Percentiles rank a stretch among this genome's conserved stretches.
These are phyloP conservation scores for Ramphastos sulfuratus DNA, from an alignment of 2,113 vertebrate genomes.

Conservation along the genomic window DNA sequence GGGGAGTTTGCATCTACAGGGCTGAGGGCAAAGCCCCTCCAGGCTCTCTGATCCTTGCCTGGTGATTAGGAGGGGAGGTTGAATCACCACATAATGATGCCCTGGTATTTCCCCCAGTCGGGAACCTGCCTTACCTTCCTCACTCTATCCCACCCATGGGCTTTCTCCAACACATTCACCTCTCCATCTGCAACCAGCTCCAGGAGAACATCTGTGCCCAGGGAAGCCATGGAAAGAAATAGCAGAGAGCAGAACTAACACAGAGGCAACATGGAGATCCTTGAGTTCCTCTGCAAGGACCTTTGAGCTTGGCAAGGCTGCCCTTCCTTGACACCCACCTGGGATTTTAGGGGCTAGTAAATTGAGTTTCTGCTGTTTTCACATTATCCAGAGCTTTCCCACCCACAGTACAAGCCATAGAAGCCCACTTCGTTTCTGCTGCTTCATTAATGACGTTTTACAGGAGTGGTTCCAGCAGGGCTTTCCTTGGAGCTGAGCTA, in stretches of 20 bases:
- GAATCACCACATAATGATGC: conserved; percentile 58
- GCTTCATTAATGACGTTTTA: not conserved
- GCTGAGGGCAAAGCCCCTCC: conserved; percentile 35
- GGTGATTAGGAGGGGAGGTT: conserved; percentile 42
- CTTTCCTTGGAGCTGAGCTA: not conserved
- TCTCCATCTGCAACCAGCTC: not conserved
- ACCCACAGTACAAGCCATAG: not conserved
- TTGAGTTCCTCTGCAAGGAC: not conserved
- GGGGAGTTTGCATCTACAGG: conserved; percentile 33
- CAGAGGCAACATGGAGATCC: not conserved
- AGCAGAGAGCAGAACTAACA: too few relatives aligned
- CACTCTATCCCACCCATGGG: not conserved
- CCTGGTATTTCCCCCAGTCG: conserved; percentile 34
- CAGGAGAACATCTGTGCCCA: not conserved
- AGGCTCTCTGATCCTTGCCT: conserved; percentile 22
- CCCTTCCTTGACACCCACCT: not conserved
- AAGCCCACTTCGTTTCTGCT: not conserved
- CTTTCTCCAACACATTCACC: not conserved
- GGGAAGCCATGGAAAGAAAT: not conserved
- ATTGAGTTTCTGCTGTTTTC: not conserved
- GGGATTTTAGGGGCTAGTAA: not conserved
- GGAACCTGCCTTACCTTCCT: not conserved
- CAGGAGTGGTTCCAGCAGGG: fast-evolving
- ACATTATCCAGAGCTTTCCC: not conserved
- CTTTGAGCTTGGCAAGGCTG: not conserved